A percentile compares a stretch with the other conserved stretches of the same genome.
These are phyloP conservation scores for Cirrhinus mrigala DNA, from an alignment of 2,797 vertebrate species.

Conservation along the genomic window DNA sequence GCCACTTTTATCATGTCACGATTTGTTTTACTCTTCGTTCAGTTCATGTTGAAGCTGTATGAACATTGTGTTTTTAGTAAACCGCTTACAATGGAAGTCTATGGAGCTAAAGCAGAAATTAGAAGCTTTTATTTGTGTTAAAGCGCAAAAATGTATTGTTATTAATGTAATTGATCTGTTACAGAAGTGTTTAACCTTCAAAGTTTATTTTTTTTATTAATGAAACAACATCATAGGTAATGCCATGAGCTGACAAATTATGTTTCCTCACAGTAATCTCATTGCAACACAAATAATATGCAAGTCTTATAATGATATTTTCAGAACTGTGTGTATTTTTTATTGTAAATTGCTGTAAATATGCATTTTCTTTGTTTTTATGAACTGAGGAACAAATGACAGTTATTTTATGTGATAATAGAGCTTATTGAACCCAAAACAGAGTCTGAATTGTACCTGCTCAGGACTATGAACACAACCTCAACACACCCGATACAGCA, in stretches of 20 bases:
- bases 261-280: neutral
- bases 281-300: neutral
- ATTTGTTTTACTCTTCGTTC: neutral
- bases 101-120: neutral
- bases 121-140: too few relatives aligned
- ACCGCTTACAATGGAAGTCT: neutral
- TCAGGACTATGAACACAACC: neutral
- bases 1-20: slow-evolving; percentile 15
- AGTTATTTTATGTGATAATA: neutral
- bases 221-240: neutral
- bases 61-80: neutral
- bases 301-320: neutral
- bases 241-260: neutral
- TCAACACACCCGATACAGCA: slow-evolving; percentile 2
- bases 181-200: neutral
- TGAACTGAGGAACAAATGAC: neutral
- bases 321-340: neutral
- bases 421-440: neutral
- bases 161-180: neutral
- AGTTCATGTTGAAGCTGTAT: neutral
- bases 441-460: slow-evolving; percentile 24
- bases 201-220: neutral
- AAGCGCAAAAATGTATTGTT: neutral
- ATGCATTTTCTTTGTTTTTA: neutral
- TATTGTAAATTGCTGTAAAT: neutral